Evolutionary conservation across 1,140 invertebrate genomes (phyloP), one percentile per base, ranked within the genome.

Genomic region (Drosophila mojavensis): DNA sequence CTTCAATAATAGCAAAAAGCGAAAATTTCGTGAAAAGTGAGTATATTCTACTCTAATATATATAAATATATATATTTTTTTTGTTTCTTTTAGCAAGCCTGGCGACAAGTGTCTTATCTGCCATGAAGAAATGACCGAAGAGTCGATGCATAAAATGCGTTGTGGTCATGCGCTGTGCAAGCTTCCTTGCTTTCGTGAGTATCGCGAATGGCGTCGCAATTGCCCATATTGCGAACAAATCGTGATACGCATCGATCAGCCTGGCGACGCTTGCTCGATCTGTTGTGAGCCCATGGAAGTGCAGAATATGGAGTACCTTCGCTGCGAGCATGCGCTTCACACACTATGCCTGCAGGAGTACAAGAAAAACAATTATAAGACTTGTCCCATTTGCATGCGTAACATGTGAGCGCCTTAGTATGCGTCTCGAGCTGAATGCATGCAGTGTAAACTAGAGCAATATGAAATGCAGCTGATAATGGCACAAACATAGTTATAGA

Each of bases 81-180:
- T 48, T 30, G 1, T 13, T 1, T 61, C 70, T 9, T 28, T 9
- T 33, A 90, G 85, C 41, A 4, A 50, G 15, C 56, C 79, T 3
- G 70, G 67, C 0, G 85, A 90, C 39, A 69, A 5, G 2, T 90
- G 85, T 51, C 2, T 54, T 3, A 1, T 75, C 1, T 90, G 85
- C 5, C 43, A 41, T 0, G 0, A 20, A 0, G 9, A 7, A 0
- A 76, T 88, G 81, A 11, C 0, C 0, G 0, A 1, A 0, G 33
- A 1, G 4, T 20, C 64, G 2, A 78, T 86, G 69, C 60, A 45
- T 0, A 9, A 6, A 3, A 75, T 82, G 65, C 17, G 15, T 17
- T 90, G 85, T 39, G 63, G 62, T 0, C 85, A 90, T 73, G 79
- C 85, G 0, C 4, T 91, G 54, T 76, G 91, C 51, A 33, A 67